phyloP scores from a whole-genome alignment of 2,113 vertebrate genomes.

The Meriones unguiculatus region DNA sequence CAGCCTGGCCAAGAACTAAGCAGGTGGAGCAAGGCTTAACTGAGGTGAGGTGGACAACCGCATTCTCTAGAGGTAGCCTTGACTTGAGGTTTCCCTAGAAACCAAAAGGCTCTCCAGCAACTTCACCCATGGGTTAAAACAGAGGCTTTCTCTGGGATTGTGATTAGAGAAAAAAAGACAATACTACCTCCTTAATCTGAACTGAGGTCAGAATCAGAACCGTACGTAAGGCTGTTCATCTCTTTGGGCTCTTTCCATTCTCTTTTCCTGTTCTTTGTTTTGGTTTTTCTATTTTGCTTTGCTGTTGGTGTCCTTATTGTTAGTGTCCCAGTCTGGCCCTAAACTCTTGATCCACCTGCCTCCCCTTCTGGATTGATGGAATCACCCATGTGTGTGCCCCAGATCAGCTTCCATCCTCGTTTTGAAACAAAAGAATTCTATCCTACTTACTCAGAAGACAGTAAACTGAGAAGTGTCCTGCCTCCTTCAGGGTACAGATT shows the following conservation, averaged over 20 bases:
- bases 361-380: neutral
- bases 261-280: neutral
- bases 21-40: neutral
- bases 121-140: neutral
- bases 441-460: neutral
- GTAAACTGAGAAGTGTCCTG: neutral
- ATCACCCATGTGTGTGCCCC: neutral
- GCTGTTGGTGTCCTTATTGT: neutral
- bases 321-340: neutral
- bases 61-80: neutral
- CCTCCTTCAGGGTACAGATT: neutral
- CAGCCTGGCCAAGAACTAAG: neutral
- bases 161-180: neutral
- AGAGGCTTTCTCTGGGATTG: neutral
- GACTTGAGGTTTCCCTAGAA: neutral
- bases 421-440: neutral
- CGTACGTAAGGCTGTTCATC: neutral
- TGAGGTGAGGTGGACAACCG: rapidly evolving
- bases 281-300: neutral
- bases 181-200: neutral
- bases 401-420: neutral
- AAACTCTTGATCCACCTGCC: neutral
- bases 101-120: neutral
- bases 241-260: neutral
- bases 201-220: slow-evolving; percentile 18